Evolutionary conservation across 2,888 invertebrate species (phyloP).

Genomic region (Caenorhabditis becei): DNA sequence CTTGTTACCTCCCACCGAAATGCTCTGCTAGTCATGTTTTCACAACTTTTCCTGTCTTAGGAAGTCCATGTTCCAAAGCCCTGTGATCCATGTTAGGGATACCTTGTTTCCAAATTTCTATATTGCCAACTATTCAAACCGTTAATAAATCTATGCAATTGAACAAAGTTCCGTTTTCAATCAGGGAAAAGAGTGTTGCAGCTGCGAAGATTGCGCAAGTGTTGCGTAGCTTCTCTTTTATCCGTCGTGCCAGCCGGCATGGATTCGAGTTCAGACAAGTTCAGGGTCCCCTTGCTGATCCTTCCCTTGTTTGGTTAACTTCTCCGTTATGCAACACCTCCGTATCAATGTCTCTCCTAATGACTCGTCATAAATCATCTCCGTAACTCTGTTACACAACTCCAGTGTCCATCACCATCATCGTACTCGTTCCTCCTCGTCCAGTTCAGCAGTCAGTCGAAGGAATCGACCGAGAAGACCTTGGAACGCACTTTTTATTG

Average conservation of each 20-base stretch:
- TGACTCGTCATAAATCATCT: constrained; percentile 6
- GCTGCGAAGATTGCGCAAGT: constrained; percentile 14
- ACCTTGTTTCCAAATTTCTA: constrained; percentile 10
- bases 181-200: not conserved
- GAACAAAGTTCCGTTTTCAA: not conserved
- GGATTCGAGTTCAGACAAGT: not conserved
- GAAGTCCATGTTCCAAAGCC: constrained; percentile 35
- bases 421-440: not conserved
- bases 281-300: not conserved
- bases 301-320: not conserved
- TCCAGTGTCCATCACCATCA: constrained; percentile 29
- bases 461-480: constrained; percentile 43
- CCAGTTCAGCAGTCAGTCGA: constrained; percentile 6
- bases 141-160: constrained; percentile 17
- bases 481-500: constrained; percentile 56
- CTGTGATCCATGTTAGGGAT: constrained; percentile 45
- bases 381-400: constrained; percentile 24
- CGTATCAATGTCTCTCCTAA: not conserved
- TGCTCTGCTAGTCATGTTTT: constrained; percentile 37
- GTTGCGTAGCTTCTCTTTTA: not conserved
- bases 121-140: constrained; percentile 26
- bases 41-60: not conserved
- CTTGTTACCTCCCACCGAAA: constrained; percentile 21
- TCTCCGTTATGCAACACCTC: not conserved
- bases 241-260: not conserved